phyloP scores from a whole-genome alignment of 2,113 vertebrate species.

The Colistium nudipinnis region DNA sequence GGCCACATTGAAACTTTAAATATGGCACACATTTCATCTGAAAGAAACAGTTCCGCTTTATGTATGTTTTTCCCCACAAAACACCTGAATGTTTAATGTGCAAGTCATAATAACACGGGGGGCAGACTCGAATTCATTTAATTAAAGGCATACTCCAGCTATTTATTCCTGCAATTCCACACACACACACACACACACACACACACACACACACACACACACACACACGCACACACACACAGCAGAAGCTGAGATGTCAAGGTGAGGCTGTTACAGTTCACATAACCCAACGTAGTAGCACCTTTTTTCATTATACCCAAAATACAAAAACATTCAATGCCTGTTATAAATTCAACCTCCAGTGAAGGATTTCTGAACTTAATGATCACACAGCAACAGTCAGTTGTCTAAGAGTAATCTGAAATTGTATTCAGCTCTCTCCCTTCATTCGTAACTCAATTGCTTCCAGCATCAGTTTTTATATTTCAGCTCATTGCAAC shows the following conservation, averaged over 20 bases:
- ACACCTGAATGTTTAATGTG: no score
- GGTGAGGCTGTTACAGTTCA: background rate
- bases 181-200: no score
- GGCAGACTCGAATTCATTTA: background rate
- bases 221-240: no score
- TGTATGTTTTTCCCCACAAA: no score
- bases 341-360: no score
- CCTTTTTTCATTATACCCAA: no score
- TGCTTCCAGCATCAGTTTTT: slow-evolving; percentile 9
- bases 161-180: no score
- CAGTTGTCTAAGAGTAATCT: background rate
- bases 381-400: background rate
- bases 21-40: no score
- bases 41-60: no score
- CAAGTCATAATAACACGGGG: background rate
- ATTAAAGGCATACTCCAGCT: background rate
- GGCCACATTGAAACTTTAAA: no score
- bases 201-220: no score
- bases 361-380: background rate
- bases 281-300: background rate
- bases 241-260: background rate
- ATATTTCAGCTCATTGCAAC: background rate
- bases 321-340: background rate
- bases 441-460: background rate
- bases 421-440: background rate